Evolutionary conservation across 1,140 invertebrate genomes (phyloP), one percentile per base, ranked within the genome.

Genomic region (Drosophila seguyi): DNA sequence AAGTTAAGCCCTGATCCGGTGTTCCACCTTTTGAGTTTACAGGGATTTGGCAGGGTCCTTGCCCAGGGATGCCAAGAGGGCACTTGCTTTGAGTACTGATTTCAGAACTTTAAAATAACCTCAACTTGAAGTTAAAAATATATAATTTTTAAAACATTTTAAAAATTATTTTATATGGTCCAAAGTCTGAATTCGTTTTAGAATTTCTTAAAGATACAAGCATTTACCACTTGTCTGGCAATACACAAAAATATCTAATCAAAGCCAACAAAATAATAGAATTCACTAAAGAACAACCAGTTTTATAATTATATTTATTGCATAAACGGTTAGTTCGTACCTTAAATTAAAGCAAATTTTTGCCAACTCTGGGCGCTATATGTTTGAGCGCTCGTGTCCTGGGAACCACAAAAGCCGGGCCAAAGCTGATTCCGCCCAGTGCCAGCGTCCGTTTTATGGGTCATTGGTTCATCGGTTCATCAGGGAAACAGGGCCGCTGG

Each of bases 401-500:
- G 79, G 72, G 83, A 73, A 79, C 83, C 83, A 80, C 83, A 83
- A 88, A 86, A 55, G 56, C 74, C 81, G 29, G n/a, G 16, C 47
- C 65, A 53, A 81, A 59, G 52, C 57, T 65, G 65, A 63, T 63
- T 62, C 57, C 45, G 52, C 58, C 44, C 65, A 60, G 41, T 55
- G 67, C 52, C 52, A 61, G 75, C 58, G 79, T 78, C 81, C 85
- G 66, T 85, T 88, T 88, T 88, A 88, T 88, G 84, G 84, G 84
- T 88, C 84, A 88, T 88, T 90, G 84, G 85, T 85, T 87, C 84
- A 88, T 58, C 48, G 61, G 57, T 44, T 66, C 60, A 53, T 36
- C 53, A 58, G 60, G 47, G 29, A 10, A 62, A 39, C 47, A 53
- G 41, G 6, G 4, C 14, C 10, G 45, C 14, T 25, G 31, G 41